Evolutionary conservation across 92 coral and sea anemone genomes (phyloP), one percentile per base, ranked within the genome.

Genomic region (Anthopleura xanthogrammica): DNA sequence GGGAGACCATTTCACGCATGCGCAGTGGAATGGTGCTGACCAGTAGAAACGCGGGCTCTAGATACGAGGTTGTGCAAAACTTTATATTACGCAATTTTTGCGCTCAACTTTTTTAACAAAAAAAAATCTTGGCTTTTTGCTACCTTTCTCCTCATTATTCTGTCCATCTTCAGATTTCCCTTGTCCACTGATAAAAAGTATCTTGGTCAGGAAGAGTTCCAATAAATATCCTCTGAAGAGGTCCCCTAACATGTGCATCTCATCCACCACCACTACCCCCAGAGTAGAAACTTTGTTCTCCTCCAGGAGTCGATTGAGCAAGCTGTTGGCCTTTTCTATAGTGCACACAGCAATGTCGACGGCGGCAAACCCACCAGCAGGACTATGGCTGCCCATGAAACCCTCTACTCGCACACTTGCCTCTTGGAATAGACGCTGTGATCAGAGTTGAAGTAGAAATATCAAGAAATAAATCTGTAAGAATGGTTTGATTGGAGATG

Each of bases 301-400:
- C 75, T 97, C 99, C 95, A 97, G 78, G 72, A 97, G 84, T 10
- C 95, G 91, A 83, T 97, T 97, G 43, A 97, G 91, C 41, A 97
- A 89, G 79, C 99, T 92, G 88, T 97, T 97, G 52, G 98, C 99
- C 80, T 97, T 97, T 90, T 97, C 99, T 50, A 97, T 97, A 22
- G 99, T 97, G 75, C 99, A 97, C 70, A 97, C 98, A 55, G 99
- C 99, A 77, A 97, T 85, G 62, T 97, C 99, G 10, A 94, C 91
- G 1, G 94, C 90, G 41, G 86, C 84, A 56, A 97, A 90, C 16
- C 99, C 99, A 52, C 98, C 94, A 0, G 98, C 81, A 10, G 99
- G 98, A 72, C 89, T 89, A 78, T 92, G 95, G 86, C 92, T 97
- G 17, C 99, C 99, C 99, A 97, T 97, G 92, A 85, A 97, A 39